These are phyloP conservation scores for Marmota flaviventris DNA, from an alignment of 2,113 vertebrate genomes.

Conservation along the genomic window DNA sequence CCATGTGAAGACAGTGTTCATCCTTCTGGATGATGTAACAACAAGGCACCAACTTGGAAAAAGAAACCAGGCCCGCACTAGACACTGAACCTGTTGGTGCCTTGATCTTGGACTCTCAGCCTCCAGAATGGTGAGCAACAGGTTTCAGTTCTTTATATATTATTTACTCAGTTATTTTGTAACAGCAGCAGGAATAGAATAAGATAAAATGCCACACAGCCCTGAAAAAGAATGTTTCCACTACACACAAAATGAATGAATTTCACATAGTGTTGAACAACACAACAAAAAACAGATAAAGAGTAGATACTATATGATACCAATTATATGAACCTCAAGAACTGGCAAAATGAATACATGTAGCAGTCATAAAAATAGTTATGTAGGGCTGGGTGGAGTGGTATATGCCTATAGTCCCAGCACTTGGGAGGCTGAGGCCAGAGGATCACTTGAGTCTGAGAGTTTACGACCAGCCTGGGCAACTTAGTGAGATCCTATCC, in stretches of 20 bases:
- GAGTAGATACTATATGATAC: neutral
- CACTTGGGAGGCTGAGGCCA: no score
- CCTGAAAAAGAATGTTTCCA: neutral
- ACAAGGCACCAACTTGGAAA: neutral
- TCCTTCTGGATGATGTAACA: neutral
- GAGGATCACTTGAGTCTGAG: no score
- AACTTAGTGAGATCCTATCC: no score
- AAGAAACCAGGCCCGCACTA: neutral
- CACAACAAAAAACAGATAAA: neutral
- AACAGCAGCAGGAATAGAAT: neutral
- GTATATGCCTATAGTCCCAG: no score
- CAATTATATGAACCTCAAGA: constrained; percentile 4
- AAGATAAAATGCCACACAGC: neutral
- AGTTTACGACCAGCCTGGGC: no score
- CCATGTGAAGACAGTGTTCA: neutral
- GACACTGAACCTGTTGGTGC: neutral
- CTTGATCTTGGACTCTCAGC: neutral
- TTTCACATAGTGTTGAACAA: neutral
- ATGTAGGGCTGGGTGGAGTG: neutral
- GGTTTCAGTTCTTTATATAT: neutral
- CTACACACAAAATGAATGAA: neutral
- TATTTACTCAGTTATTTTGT: neutral
- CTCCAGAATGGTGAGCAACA: neutral
- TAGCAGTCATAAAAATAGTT: neutral
- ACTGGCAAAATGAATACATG: neutral